Evolutionary conservation across 2,113 vertebrate species (phyloP).

Genomic region (Siphamia tubifer): DNA sequence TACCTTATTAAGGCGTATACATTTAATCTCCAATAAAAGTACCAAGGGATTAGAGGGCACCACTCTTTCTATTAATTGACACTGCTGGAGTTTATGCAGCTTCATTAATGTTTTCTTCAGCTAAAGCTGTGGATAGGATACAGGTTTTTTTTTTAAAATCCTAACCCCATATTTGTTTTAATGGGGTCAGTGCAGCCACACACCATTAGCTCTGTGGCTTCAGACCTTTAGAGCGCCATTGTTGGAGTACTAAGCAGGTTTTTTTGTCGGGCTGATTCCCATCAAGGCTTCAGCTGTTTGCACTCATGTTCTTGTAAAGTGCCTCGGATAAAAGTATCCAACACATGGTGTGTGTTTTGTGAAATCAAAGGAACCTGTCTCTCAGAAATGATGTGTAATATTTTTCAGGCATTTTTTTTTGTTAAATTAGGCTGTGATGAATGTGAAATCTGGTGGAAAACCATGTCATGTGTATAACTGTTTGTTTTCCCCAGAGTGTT

Average conservation of each 20-base stretch:
- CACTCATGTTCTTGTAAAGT: not conserved
- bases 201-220: not conserved
- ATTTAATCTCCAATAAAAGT: constrained; percentile 1
- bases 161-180: not conserved
- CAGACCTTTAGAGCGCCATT: not conserved
- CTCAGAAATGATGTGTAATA: not conserved
- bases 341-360: not conserved
- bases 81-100: not conserved
- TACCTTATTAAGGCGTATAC: too few species aligned
- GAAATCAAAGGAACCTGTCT: not conserved
- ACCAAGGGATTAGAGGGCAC: not conserved
- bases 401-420: not conserved
- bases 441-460: not conserved
- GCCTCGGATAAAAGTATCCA: not conserved
- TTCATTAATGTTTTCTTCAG: not conserved
- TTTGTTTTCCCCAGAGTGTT: not conserved
- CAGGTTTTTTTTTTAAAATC: too few species aligned
- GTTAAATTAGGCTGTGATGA: not conserved
- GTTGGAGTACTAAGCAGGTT: not conserved
- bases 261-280: not conserved
- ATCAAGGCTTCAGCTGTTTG: not conserved
- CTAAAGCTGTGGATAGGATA: not conserved
- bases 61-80: not conserved
- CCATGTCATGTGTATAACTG: not conserved
- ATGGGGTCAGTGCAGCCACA: not conserved